Evolutionary conservation across 2,797 vertebrate genomes (phyloP), one percentile per base, ranked within the genome.

Genomic region (Pseudochaenichthys georgianus): DNA sequence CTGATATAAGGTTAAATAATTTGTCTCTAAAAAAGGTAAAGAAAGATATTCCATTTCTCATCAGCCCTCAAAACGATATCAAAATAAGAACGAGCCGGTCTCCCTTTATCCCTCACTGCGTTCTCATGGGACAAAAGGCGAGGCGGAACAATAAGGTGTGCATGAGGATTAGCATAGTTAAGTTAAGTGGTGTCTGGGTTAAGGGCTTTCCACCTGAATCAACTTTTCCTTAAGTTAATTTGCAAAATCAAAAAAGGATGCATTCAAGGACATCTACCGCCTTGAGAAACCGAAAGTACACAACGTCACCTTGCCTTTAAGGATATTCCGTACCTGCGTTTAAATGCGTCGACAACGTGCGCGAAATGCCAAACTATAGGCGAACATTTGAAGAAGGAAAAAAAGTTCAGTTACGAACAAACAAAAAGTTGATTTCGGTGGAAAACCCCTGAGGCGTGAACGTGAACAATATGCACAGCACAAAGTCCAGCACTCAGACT

Each of bases 51-150:
- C 19, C 19, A 82, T 88, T 85, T 92, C 70, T 91, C 59, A 88
- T 90, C 78, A 91, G 85, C 89, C 90, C 89, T 90, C 89, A 73
- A 85, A 77, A 58, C 71, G 75, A 84, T 78, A 79, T 81, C 63
- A 88, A 86, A 88, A 76, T 9, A 72, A 86, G 77, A 89, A 83
- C 74, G 77, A 87, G 86, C 62, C 62, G 23, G 17, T 66, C 77
- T 60, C 78, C 42, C 66, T 77, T 63, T 13, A 7, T 64, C 61
- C 70, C 57, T 61, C 16, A 74, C 80, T 55, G 63, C 3, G 64
- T 79, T 85, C 76, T 86, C 62, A 42, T 4, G 13, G 68, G 64
- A 83, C 61, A 63, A 58, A 75, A 78, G 9, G 50, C 48, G 55
- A 38, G 46, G 19, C 12, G 46, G 41, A 77, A 77, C 34, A 17